Evolutionary conservation across 2,113 vertebrate species (phyloP).

Genomic region (Panthera leo): DNA sequence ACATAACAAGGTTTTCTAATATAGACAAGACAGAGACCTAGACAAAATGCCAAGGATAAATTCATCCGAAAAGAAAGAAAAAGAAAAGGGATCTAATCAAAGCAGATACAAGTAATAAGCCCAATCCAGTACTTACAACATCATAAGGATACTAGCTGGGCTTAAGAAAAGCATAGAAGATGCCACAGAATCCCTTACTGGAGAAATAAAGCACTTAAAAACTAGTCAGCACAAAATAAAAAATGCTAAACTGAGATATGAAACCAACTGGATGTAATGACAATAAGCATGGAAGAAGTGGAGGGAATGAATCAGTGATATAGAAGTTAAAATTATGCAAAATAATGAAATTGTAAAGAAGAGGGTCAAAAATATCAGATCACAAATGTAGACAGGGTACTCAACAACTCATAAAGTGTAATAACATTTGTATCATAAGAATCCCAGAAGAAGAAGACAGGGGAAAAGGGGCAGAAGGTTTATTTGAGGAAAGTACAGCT

Average conservation of each 20-base stretch:
- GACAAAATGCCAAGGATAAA: not conserved
- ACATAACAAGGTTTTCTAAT: not conserved
- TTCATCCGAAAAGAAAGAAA: not conserved
- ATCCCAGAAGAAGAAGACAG: not conserved
- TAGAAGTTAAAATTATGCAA: not conserved
- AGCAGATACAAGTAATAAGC: not conserved
- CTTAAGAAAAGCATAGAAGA: not conserved
- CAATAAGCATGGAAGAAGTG: not conserved
- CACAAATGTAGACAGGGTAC: not conserved
- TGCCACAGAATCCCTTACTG: not conserved
- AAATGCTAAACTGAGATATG: not conserved
- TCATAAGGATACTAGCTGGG: not conserved
- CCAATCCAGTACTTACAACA: not conserved
- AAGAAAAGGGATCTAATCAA: not conserved
- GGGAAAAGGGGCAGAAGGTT: not conserved
- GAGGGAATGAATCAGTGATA: not conserved
- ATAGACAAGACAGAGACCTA: not conserved
- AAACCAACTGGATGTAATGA: not conserved
- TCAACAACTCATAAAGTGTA: not conserved
- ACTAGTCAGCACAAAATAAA: not conserved
- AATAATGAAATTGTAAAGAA: not conserved
- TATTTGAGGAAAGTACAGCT: not conserved
- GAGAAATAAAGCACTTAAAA: not conserved
- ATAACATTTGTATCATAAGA: not conserved
- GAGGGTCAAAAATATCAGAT: not conserved